Base-by-base conservation (phyloP, 2,888 invertebrate species). In the Vandiemenella viatica region DNA sequence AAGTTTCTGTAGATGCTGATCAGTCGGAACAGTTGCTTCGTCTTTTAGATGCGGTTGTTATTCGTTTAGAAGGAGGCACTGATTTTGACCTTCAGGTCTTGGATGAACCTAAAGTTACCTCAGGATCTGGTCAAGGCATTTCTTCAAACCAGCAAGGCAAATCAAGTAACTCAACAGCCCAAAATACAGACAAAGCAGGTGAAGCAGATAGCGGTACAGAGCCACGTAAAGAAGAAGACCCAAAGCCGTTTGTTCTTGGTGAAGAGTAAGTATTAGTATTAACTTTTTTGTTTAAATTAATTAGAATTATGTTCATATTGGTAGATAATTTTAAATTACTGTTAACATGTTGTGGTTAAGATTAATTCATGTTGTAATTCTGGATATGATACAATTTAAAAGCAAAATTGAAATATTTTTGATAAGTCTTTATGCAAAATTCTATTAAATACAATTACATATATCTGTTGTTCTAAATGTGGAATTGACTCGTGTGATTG, bases 41-140 rank as follows among this genome's bases (percentile, higher is more conserved):
- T 57, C 71, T 98, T 8, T 74, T 98, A 50, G 98, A 98, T 66
- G 88, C 95, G 48, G 95, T 92, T 38, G 97, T 98, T 5, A 92
- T 98, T 54, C 88, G 91, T 65, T 71, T 98, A 40, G 97, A 98
- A 69, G 97, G 95, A 17, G 90, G 89, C 1, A 80, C 80, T 0
- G 88, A 89, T 42, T 85, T 87, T 59, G 96, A 96, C 67, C 68
- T 95, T 16, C 83, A 83, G 58, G 74, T 83, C 20, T 71, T 96
- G n/a, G 90, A 93, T 59, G 51, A 50, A 15, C 50, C 37, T 22
- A 42, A 42, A 21, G 15, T 38, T 16, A 13, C 22, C 4, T 20
- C 42, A 13, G 13, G 13, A 16, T 15, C 17, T 6, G 20, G 19
- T 21, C 18, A 18, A 42, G 21, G 42, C 13, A 19, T 21, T 19